phyloP scores from a whole-genome alignment of 2,888 invertebrate species.

The Tipula helvola region DNA sequence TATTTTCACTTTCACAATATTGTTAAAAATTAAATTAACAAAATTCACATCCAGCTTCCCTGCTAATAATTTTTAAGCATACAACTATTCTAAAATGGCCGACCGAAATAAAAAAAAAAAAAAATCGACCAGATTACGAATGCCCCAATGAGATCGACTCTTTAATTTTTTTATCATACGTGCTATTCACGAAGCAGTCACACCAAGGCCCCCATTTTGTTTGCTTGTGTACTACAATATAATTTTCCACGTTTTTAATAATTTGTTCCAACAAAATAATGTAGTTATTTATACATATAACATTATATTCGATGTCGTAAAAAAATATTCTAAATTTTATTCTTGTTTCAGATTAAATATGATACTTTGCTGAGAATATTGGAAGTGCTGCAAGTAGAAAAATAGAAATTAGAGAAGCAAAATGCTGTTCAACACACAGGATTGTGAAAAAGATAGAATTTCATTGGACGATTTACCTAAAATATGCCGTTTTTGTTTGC shows the following conservation, averaged over 20 bases:
- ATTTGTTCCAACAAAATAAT: neutral
- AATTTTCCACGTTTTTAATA: neutral
- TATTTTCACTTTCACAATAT: neutral
- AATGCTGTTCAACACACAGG: neutral
- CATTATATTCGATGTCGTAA: neutral
- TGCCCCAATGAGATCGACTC: slow-evolving; percentile 7
- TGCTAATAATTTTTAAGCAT: neutral
- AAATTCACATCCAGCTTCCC: neutral
- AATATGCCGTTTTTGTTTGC: slow-evolving; percentile 9
- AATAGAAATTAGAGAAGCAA: neutral
- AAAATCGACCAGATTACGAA: slow-evolving; percentile 1
- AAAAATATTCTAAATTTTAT: neutral
- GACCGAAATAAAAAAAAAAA: neutral
- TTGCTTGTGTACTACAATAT: neutral
- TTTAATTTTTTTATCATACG: neutral
- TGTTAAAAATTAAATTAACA: neutral
- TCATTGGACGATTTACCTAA: neutral
- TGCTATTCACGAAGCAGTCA: slow-evolving; percentile 6
- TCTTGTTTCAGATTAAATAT: neutral
- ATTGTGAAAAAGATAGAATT: slow-evolving; percentile 6
- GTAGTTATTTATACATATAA: neutral
- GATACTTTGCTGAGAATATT: neutral
- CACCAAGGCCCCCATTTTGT: slow-evolving; percentile 5
- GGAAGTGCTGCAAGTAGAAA: neutral
- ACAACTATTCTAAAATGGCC: neutral